Base-by-base conservation (phyloP, 2,888 invertebrate species). In the Latheticus oryzae region DNA sequence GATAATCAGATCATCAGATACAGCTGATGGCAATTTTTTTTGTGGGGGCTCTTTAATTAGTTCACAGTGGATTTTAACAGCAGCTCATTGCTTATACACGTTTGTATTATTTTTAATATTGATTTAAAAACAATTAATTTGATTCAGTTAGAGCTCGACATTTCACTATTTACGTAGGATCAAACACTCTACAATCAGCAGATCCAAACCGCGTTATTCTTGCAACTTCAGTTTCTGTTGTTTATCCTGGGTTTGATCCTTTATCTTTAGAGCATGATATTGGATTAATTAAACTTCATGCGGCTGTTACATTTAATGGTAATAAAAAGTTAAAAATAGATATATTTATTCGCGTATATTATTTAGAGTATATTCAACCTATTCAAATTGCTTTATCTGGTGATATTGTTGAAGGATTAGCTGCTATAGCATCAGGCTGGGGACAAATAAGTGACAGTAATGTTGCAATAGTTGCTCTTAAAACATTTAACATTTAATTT, bases 11-110 rank as follows among this genome's bases (percentile, higher is more conserved):
- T n/a, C n/a, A n/a, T n/a, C n/a, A n/a, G 51, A 60, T 8, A 40
- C 47, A 2, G 40, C 52, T 1, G n/a, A 21, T 2, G 28, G 48
- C 1, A 55, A 53, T 2, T 52, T 58, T 15, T 68, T 68, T 16
- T 68, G 67, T 50, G 67, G 67, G 5, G 67, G 65, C 5, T 63
- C 64, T 7, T 45, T 68, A 8, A 58, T 68, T 7, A 61, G 59
- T 15, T 4, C 19, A 0, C 58, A 64, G 37, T 66, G 58, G 40
- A 56, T 68, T 26, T 48, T 68, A 32, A 68, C 66, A 7, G 66
- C 67, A 7, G 67, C 65, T 5, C 67, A 68, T 30, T 68, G 67
- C 26, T 43, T 60, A 3, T 61, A 63, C 5, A 28, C 32, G n/a
- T n/a, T n/a, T n/a, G 66, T 66, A 61, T 60, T 58, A 15, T 17